Percentiles rank a stretch among this genome's conserved stretches.
These are phyloP conservation scores for Sitophilus oryzae DNA, from an alignment of 1,140 invertebrate genomes.

Conservation along the genomic window DNA sequence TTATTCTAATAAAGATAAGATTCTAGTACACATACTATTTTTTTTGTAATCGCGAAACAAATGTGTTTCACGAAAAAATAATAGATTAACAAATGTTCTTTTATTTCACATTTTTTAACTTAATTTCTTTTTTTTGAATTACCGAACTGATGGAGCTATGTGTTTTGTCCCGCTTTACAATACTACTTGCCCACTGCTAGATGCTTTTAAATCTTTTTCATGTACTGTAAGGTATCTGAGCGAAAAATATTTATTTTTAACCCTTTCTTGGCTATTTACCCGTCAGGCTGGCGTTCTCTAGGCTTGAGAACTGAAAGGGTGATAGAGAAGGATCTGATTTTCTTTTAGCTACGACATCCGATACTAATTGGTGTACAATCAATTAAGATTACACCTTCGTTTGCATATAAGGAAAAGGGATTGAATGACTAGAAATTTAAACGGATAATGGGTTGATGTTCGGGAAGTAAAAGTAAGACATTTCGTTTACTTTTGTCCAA, in stretches of 20 bases:
- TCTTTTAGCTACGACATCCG: slow-evolving; percentile 19
- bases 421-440: too few relatives aligned
- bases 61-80: not conserved
- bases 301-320: slow-evolving; percentile 23
- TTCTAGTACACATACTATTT: too few relatives aligned
- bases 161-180: not conserved
- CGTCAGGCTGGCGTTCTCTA: slow-evolving; percentile 11
- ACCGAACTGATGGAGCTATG: too few relatives aligned
- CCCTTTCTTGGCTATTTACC: slow-evolving; percentile 17
- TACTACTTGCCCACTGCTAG: not conserved
- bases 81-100: not conserved
- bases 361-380: slow-evolving; percentile 25
- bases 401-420: slow-evolving; percentile 14
- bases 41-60: too few relatives aligned
- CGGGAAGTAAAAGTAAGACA: too few relatives aligned
- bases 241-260: slow-evolving; percentile 21
- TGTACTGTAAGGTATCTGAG: slow-evolving; percentile 16
- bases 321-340: slow-evolving; percentile 15
- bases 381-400: slow-evolving; percentile 25
- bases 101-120: not conserved
- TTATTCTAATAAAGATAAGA: too few relatives aligned
- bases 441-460: too few relatives aligned
- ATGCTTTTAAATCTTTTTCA: slow-evolving; percentile 17
- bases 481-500: too few relatives aligned
- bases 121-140: too few relatives aligned